Percentiles rank a stretch among this genome's conserved stretches.
phyloP scores from a whole-genome alignment of 2,113 vertebrate species.

The Australoheros scitulus region DNA sequence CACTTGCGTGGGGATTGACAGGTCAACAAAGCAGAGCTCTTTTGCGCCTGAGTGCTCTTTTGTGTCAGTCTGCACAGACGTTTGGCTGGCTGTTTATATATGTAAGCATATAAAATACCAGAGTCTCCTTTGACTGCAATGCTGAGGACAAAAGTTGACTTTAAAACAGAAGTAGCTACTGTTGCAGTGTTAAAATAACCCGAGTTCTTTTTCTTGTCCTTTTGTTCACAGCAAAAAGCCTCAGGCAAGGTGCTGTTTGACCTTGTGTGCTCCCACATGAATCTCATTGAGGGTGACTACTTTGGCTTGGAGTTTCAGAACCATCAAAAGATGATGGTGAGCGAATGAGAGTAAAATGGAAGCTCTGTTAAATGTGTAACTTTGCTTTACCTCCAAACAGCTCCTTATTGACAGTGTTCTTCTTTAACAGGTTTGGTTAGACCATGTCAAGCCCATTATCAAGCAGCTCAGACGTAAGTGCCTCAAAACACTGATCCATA shows the following conservation, averaged over 20 bases:
- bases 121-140: not conserved
- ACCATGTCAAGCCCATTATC: slow-evolving; percentile 94
- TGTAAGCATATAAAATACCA: slow-evolving; percentile 17
- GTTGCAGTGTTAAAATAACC: slow-evolving; percentile 17
- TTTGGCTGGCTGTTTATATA: not conserved
- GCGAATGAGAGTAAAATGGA: slow-evolving; percentile 30
- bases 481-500: not conserved
- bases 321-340: slow-evolving; percentile 93
- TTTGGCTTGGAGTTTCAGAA: slow-evolving; percentile 96
- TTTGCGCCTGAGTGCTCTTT: slow-evolving; percentile 28
- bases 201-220: slow-evolving; percentile 12
- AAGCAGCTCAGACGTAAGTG: slow-evolving; percentile 98
- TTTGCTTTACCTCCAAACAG: not conserved
- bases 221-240: slow-evolving; percentile 87
- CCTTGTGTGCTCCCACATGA: slow-evolving; percentile 92
- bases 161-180: not conserved
- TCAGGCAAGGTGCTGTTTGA: slow-evolving; percentile 93
- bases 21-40: not conserved
- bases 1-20: slow-evolving; percentile 11
- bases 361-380: not conserved
- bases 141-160: not conserved
- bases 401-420: not conserved
- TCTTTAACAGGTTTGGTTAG: slow-evolving; percentile 90
- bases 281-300: slow-evolving; percentile 98
- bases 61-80: not conserved